Evolutionary conservation across 2,888 invertebrate species (phyloP).

Genomic region (Trissolcus japonicus): DNA sequence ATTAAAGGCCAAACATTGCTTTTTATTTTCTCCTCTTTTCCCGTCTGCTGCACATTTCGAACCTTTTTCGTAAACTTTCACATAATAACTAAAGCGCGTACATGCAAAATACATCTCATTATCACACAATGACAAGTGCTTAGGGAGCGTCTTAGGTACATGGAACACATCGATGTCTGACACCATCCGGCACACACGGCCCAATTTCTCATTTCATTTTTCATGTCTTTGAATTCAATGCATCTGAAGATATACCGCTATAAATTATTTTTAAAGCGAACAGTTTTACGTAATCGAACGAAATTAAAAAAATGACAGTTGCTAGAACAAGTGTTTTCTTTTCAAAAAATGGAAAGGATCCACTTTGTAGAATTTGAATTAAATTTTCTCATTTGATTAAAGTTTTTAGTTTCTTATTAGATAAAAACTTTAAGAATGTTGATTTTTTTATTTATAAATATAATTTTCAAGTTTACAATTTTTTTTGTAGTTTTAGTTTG

Average conservation of each 20-base stretch:
- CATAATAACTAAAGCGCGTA: background rate
- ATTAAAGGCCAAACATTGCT: background rate
- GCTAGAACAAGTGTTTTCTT: background rate
- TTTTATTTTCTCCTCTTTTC: constrained; percentile 3
- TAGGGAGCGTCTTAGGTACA: background rate
- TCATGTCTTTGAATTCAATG: background rate
- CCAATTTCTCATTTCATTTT: background rate
- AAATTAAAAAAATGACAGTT: background rate
- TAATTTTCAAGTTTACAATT: too few species aligned
- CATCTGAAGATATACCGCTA: background rate
- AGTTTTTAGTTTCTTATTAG: too few species aligned
- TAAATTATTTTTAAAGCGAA: background rate
- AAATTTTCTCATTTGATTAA: too few species aligned
- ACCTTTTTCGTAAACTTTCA: background rate
- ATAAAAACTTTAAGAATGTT: too few species aligned
- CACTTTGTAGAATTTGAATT: too few species aligned
- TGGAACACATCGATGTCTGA: background rate
- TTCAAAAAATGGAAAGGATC: too few species aligned
- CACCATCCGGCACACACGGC: background rate
- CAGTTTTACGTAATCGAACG: too few species aligned
- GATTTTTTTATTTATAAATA: too few species aligned
- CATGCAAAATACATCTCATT: constrained; percentile 1
- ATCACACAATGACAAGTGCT: constrained; percentile 5
- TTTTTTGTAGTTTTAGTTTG: too few species aligned
- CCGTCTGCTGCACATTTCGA: background rate